A percentile compares a stretch with the other conserved stretches of the same genome.
Evolutionary conservation across 92 coral and sea anemone genomes (phyloP).

Genomic region (Diadumene lineata): DNA sequence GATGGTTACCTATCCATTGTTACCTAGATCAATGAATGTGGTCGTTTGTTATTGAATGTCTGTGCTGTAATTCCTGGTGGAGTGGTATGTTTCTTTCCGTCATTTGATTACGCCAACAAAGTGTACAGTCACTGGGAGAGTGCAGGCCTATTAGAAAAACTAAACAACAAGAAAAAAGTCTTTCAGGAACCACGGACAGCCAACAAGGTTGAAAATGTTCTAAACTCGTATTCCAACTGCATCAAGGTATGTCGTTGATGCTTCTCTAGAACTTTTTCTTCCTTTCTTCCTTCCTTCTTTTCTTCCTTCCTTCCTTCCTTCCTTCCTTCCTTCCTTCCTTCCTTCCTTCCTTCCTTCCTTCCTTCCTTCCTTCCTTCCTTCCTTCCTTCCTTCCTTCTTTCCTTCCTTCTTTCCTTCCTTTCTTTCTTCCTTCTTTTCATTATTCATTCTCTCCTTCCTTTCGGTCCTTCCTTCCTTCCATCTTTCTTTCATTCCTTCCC

Average conservation of each 20-base stretch:
- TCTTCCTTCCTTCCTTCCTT: too few species aligned
- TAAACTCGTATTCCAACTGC: constrained; percentile 65
- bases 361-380: too few species aligned
- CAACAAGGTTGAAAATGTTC: constrained; percentile 78
- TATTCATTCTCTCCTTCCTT: too few species aligned
- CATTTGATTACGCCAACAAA: constrained; percentile 86
- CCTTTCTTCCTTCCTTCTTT: too few species aligned
- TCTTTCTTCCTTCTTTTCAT: too few species aligned
- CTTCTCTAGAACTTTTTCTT: too few species aligned
- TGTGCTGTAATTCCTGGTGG: constrained; percentile 92
- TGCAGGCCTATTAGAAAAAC: constrained; percentile 72
- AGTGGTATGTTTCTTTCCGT: constrained; percentile 91
- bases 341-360: too few species aligned
- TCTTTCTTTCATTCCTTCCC: too few species aligned
- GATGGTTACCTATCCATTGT: not conserved
- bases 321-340: too few species aligned
- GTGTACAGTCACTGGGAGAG: constrained; percentile 82
- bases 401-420: too few species aligned
- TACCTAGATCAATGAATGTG: constrained; percentile 73
- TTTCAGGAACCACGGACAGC: constrained; percentile 90
- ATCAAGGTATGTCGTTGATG: constrained; percentile 57
- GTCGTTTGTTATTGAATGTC: constrained; percentile 80
- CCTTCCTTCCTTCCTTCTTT: too few species aligned
- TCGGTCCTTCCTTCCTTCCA: too few species aligned
- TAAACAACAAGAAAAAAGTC: constrained; percentile 81